Evolutionary conservation across 2,888 invertebrate species (phyloP).

Genomic region (Adelphocoris suturalis): DNA sequence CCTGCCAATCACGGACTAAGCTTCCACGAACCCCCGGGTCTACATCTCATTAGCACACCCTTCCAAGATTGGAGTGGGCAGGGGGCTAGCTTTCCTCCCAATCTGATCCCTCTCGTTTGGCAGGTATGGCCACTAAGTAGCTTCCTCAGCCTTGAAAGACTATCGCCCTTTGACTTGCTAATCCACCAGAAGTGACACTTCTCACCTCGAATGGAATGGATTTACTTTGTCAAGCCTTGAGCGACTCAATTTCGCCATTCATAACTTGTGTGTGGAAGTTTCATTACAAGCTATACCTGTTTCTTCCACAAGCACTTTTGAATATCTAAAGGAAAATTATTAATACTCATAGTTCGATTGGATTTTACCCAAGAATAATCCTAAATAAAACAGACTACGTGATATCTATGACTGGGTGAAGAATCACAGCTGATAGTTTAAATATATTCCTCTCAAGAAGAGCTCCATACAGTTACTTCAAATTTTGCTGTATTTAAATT

Average conservation of each 20-base stretch:
- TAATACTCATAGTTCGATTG: too few relatives aligned
- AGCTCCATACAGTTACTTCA: too few relatives aligned
- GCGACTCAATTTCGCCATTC: neutral
- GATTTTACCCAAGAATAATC: too few relatives aligned
- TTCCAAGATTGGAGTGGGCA: constrained; percentile 57
- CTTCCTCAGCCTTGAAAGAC: constrained; percentile 52
- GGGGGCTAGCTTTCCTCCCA: constrained; percentile 18
- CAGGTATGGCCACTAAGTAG: constrained; percentile 70
- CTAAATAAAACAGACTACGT: too few relatives aligned
- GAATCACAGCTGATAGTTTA: too few relatives aligned
- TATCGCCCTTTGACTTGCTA: constrained; percentile 68
- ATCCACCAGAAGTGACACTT: constrained; percentile 54
- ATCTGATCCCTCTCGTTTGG: constrained; percentile 49
- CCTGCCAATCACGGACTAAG: constrained; percentile 56
- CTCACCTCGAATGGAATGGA: constrained; percentile 37
- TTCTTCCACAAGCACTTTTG: too few relatives aligned
- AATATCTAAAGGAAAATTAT: too few relatives aligned
- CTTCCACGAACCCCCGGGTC: constrained; percentile 52
- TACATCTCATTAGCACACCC: constrained; percentile 70
- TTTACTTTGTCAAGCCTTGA: constrained; percentile 18
- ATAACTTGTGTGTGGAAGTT: neutral
- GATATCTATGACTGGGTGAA: too few relatives aligned
- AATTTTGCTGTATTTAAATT: too few relatives aligned
- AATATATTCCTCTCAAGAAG: too few relatives aligned
- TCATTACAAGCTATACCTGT: too few relatives aligned